Evolutionary conservation across 2,113 vertebrate species (phyloP).

Genomic region (Clupea harengus): DNA sequence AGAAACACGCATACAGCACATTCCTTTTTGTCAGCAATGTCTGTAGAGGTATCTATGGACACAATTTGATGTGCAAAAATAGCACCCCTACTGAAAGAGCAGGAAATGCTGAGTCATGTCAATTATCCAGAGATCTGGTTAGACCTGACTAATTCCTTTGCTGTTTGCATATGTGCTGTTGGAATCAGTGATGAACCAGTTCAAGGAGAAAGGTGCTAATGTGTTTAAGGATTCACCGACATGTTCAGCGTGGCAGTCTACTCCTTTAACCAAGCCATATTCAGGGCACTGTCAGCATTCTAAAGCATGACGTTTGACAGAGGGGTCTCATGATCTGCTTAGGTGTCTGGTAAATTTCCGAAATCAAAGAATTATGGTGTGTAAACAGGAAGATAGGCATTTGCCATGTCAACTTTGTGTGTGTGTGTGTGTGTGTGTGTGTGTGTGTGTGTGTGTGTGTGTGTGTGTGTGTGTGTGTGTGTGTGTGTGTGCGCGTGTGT

Average conservation of each 20-base stretch:
- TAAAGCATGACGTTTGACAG: background rate
- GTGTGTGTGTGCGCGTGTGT: no score
- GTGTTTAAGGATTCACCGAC: background rate
- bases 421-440: no score
- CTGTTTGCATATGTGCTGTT: background rate
- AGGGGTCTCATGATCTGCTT: background rate
- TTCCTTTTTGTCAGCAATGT: background rate
- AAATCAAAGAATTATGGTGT: no score
- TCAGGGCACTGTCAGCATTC: background rate
- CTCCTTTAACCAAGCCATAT: background rate
- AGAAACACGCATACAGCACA: background rate
- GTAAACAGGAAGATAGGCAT: no score
- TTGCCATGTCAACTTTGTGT: no score
- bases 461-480: no score
- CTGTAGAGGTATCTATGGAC: background rate
- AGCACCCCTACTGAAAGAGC: background rate
- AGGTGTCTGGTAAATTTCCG: no score
- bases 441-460: no score
- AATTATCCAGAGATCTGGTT: background rate
- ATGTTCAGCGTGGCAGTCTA: background rate
- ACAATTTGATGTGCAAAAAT: background rate
- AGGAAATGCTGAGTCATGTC: background rate
- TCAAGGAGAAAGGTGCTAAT: background rate
- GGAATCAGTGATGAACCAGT: background rate
- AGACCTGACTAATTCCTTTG: background rate